Percentiles rank a stretch among this genome's conserved stretches.
phyloP scores from a whole-genome alignment of 2,113 vertebrate species.

The Aegotheles bennettii region DNA sequence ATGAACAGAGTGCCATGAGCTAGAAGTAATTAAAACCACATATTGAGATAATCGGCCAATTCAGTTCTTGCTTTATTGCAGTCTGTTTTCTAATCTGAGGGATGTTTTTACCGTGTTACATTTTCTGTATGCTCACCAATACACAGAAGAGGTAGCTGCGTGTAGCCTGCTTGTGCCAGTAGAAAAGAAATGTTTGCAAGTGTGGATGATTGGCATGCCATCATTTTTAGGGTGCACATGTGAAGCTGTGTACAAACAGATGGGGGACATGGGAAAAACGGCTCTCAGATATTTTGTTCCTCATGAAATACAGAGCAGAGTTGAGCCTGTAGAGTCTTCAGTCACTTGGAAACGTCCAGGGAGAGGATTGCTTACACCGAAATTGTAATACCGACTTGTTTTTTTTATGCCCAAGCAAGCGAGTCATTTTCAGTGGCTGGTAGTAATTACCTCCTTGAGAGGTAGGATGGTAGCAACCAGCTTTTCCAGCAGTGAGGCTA shows the following conservation, averaged over 20 bases:
- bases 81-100: not conserved
- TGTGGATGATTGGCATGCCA: not conserved
- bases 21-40: slow-evolving; percentile 50
- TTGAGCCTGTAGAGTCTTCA: not conserved
- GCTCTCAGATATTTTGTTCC: not conserved
- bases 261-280: not conserved
- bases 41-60: not conserved
- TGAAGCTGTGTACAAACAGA: not conserved
- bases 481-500: not conserved
- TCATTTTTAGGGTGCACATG: not conserved
- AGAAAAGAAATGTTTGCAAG: not conserved
- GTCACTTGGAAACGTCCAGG: not conserved
- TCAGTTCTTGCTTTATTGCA: not conserved
- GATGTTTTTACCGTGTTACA: not conserved
- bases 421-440: not conserved
- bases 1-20: slow-evolving; percentile 7
- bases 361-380: not conserved
- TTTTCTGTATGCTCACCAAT: not conserved
- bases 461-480: not conserved
- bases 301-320: not conserved
- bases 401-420: not conserved
- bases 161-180: not conserved
- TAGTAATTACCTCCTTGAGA: not conserved
- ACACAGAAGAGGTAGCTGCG: not conserved
- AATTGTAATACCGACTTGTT: not conserved